Evolutionary conservation across 2,113 vertebrate genomes (phyloP), one percentile per base, ranked within the genome.

Genomic region (Cololabis saira): DNA sequence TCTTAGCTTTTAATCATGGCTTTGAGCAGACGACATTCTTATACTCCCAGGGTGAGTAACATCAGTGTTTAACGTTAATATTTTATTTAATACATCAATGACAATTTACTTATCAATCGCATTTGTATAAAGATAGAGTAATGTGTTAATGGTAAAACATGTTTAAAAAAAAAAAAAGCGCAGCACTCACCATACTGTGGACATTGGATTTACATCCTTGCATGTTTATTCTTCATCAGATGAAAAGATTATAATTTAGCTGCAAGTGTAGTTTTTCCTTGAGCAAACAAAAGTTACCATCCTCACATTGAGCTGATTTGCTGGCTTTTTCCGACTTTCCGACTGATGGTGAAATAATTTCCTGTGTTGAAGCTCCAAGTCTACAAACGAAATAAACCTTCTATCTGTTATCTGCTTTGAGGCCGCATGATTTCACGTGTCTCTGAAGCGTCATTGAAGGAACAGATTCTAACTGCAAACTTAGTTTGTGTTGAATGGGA

Each of bases 21-120:
- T 74, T 21, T 90, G 59, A 81, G 10, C 67, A 89, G 89, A 54
- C 63, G 89, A 48, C 90, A 91, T 77, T 91, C 90, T 2, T 89
- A 78, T 43, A 87, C 84, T 8, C 87, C 89, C 3, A 73, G 80
- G 86, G 90, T 90, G 63, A 90, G 90, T 89, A 52, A 61, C 30
- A 15, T 2, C 0, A 1, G 21, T 6, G 16, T 2, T 63, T 22
- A 13, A 16, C 13, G 50, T 42, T 13, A 43, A 41, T 16, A 52
- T 49, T 12, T 18, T 1, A 22, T 47, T 37, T 42, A 42, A 19
- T 22, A 50, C 1, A 0, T 10, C 10, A 8, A 15, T 42, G 15
- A 59, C 0, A n/a, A 43, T 60, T 54, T 14, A 17, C 10, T 3
- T 13, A 42, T 15, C 15, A 18, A 2, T 9, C 18, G 17, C 2